Conservation (phyloP, 2,888 invertebrate species). For the Drosophila pseudotakahashii region DNA sequence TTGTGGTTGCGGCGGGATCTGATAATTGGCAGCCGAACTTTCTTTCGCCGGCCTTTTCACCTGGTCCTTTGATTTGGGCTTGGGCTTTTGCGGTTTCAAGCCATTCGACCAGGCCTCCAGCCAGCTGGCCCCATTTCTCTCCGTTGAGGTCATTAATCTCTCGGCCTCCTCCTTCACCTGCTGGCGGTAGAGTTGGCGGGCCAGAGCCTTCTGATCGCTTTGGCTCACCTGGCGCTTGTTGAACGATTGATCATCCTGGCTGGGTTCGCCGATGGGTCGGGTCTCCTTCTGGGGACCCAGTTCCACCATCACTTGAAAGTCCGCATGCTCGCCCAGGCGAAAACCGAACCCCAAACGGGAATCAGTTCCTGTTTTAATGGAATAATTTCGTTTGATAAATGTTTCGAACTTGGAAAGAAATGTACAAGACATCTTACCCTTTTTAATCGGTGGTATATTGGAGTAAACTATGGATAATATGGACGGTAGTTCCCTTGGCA, state of each 20-base stretch:
- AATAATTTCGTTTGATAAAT: neutral
- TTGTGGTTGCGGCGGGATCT: constrained; percentile 84
- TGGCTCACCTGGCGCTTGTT: constrained; percentile 82
- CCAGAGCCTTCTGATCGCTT: constrained; percentile 62
- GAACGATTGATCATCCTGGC: constrained; percentile 69
- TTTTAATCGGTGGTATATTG: constrained; percentile 93
- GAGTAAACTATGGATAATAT: constrained; percentile 92
- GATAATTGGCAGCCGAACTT: constrained; percentile 61
- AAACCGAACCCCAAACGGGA: constrained; percentile 92
- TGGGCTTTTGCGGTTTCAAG: constrained; percentile 81
- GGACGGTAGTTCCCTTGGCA: constrained; percentile 92
- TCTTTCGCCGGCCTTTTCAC: constrained; percentile 26
- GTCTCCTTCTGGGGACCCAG: constrained; percentile 92
- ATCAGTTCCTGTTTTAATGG: constrained; percentile 88
- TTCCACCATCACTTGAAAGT: constrained; percentile 91
- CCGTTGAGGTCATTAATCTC: constrained; percentile 83
- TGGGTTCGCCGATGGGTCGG: constrained; percentile 86
- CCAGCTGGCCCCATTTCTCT: constrained; percentile 83
- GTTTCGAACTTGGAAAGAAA: too few relatives aligned
- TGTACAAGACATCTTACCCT: constrained; percentile 87
- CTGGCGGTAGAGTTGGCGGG: constrained; percentile 61
- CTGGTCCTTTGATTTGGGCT: constrained; percentile 30
- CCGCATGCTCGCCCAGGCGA: constrained; percentile 91
- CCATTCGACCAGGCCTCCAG: constrained; percentile 87
- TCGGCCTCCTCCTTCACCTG: constrained; percentile 85